phyloP scores from a whole-genome alignment of 2,113 vertebrate genomes.

The Urocitellus parryii region DNA sequence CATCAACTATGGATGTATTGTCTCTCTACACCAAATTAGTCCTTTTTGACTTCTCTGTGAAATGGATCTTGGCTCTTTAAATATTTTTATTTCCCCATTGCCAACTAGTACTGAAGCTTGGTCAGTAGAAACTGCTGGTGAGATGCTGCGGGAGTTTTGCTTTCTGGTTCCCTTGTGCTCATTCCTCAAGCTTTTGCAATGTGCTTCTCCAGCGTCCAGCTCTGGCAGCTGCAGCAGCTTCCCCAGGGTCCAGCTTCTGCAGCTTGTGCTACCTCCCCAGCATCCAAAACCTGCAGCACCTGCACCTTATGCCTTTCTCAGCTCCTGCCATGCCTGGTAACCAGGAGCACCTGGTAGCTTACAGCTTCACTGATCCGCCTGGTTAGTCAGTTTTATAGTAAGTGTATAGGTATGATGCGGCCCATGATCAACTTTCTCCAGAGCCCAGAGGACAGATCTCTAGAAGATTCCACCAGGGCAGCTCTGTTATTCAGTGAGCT shows the following conservation, averaged over 20 bases:
- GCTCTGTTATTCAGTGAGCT: not conserved
- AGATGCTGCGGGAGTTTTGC: not conserved
- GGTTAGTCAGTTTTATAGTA: not conserved
- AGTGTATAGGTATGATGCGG: not conserved
- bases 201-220: not conserved
- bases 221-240: not conserved
- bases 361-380: not conserved
- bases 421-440: not conserved
- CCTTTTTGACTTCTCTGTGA: not conserved
- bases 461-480: not conserved
- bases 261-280: accelerated
- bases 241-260: not conserved
- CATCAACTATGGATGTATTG: not conserved
- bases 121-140: not conserved
- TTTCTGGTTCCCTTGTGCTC: not conserved
- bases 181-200: not conserved
- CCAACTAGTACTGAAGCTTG: not conserved
- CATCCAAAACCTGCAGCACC: not conserved
- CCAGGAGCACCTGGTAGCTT: not conserved
- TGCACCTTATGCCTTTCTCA: not conserved
- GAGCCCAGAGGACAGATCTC: not conserved
- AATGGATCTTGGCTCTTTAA: not conserved
- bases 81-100: not conserved
- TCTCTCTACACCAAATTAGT: not conserved
- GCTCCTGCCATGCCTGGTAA: not conserved